Evolutionary conservation across 2,113 vertebrate species (phyloP).

Genomic region (Nansenia antarctica): DNA sequence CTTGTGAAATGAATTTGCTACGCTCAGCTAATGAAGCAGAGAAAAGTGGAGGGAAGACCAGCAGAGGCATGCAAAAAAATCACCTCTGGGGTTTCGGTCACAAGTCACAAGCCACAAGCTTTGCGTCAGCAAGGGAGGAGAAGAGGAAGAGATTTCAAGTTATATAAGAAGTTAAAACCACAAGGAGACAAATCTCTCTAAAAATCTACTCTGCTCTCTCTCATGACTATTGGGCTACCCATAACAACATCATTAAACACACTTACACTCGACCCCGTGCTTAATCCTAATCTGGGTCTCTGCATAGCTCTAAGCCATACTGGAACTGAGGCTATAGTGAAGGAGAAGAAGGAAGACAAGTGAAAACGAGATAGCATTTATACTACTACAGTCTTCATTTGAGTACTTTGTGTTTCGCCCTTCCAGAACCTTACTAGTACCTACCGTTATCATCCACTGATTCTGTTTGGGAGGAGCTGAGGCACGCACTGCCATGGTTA

Average conservation of each 20-base stretch:
- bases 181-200: not conserved
- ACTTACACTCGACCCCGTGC: constrained; percentile 80
- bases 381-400: constrained; percentile 10
- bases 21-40: constrained; percentile 13
- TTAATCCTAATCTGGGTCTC: constrained; percentile 80
- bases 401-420: not conserved
- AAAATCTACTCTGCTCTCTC: not conserved
- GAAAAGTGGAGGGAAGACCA: constrained; percentile 40
- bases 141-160: constrained; percentile 69
- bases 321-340: constrained; percentile 78
- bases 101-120: constrained; percentile 83
- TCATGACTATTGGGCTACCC: not conserved
- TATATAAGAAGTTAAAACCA: constrained; percentile 36
- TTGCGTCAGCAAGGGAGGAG: constrained; percentile 25
- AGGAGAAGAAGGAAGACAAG: constrained; percentile 43
- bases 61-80: constrained; percentile 77
- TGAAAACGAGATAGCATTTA: constrained; percentile 9
- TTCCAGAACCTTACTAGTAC: constrained; percentile 35
- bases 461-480: constrained; percentile 84
- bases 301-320: constrained; percentile 82
- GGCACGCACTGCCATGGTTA: constrained; percentile 78
- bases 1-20: constrained; percentile 3
- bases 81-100: constrained; percentile 85
- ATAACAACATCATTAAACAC: constrained; percentile 51
- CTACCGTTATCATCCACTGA: constrained; percentile 84